Percentiles rank a stretch among this genome's conserved stretches.
These are phyloP conservation scores for Pseudeuparius sepicola DNA, from an alignment of 2,888 invertebrate species.

Conservation along the genomic window DNA sequence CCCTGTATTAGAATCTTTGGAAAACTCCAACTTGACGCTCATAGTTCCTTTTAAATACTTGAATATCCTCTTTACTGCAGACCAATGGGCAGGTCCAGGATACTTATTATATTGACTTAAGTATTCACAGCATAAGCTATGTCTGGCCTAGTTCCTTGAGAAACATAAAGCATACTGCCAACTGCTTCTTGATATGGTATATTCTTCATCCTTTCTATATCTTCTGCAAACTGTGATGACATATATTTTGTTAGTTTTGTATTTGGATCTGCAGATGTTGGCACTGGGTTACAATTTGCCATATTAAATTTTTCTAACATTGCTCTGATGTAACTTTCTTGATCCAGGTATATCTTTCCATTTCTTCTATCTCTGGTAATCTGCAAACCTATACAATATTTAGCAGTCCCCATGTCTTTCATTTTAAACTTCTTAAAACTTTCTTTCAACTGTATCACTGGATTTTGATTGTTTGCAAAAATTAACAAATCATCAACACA, in stretches of 20 bases:
- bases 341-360: constrained; percentile 10
- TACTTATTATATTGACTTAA: constrained; percentile 21
- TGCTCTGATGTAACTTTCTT: constrained; percentile 9
- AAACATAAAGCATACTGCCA: constrained; percentile 22
- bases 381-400: constrained; percentile 12
- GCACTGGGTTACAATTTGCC: constrained; percentile 5
- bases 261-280: too few relatives aligned
- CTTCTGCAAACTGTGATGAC: constrained; percentile 8
- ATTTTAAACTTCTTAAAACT: constrained; percentile 11
- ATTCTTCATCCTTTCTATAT: constrained; percentile 1
- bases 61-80: constrained; percentile 15
- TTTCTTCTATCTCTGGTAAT: constrained; percentile 11
- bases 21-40: constrained; percentile 4
- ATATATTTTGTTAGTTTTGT: too few relatives aligned
- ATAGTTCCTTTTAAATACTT: constrained; percentile 13
- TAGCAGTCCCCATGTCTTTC: constrained; percentile 12
- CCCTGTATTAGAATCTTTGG: not conserved
- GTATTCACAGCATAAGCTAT: constrained; percentile 22
- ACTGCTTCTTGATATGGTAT: constrained; percentile 24
- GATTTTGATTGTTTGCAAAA: constrained; percentile 1
- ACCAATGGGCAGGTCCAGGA: constrained; percentile 6
- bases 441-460: not conserved
- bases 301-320: constrained; percentile 9
- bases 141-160: constrained; percentile 23
- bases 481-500: constrained; percentile 7